Percentiles rank a stretch among this genome's conserved stretches.
These are phyloP conservation scores for Megamerina dolium DNA, from an alignment of 2,888 invertebrate species.

Conservation along the genomic window DNA sequence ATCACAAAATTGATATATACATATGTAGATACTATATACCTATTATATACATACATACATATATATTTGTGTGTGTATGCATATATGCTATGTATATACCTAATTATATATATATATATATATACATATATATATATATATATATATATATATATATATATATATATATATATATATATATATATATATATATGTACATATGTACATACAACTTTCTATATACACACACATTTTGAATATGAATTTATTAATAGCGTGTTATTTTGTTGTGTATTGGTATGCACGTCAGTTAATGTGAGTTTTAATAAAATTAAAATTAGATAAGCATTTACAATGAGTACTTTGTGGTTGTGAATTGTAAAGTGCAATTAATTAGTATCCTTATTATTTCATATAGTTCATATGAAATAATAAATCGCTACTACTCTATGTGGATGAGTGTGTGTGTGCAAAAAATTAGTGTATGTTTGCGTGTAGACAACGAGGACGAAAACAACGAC, in stretches of 20 bases:
- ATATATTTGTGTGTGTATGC: too few relatives aligned
- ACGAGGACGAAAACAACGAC: too few relatives aligned
- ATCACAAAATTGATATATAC: too few relatives aligned
- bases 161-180: slow-evolving; percentile 15
- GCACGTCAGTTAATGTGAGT: slow-evolving; percentile 1
- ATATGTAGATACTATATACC: too few relatives aligned
- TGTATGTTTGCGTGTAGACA: too few relatives aligned
- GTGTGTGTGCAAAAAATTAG: too few relatives aligned
- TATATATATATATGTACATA: slow-evolving; percentile 2
- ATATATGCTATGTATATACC: not conserved
- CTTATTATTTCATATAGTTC: too few relatives aligned
- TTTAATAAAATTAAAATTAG: not conserved
- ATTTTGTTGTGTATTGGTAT: slow-evolving; percentile 1
- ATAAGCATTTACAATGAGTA: too few relatives aligned
- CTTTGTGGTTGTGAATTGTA: too few relatives aligned
- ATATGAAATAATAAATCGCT: too few relatives aligned
- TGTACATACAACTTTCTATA: slow-evolving; percentile 4
- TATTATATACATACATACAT: slow-evolving; percentile 8
- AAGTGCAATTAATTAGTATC: too few relatives aligned
- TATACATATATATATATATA: slow-evolving; percentile 13
- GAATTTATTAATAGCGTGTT: slow-evolving; percentile 3
- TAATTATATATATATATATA: slow-evolving; percentile 22
- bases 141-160: slow-evolving; percentile 14
- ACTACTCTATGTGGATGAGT: too few relatives aligned
- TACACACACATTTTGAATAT: not conserved